Base-by-base conservation (phyloP, 2,113 vertebrate species). In the Aphyosemion australe region DNA sequence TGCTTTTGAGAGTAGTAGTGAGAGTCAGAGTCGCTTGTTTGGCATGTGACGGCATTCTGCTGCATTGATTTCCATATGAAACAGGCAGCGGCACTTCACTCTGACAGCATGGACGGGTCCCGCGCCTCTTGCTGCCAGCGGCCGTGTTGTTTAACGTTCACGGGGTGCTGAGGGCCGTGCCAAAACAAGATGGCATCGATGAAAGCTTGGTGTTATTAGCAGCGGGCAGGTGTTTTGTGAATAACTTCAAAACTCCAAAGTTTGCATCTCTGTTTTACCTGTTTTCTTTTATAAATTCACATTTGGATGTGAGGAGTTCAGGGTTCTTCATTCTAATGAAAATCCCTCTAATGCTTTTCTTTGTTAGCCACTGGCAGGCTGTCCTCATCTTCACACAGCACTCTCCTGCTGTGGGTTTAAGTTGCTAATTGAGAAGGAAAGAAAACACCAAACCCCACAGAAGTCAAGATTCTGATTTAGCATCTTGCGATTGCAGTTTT, bases 31-130 rank as follows among this genome's bases (percentile, higher is more conserved):
- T 93, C 90, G 92, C 91, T 93, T 92, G 93, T 92, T 93, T 92
- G 89, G 90, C 91, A 90, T 89, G 92, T 90, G 91, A 93, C 88
- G 88, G 91, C 90, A 87, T 93, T 92, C 90, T 88, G 89, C 87
- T 68, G 82, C 88, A 76, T 90, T 79, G 86, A 94, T 93, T 93
- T 93, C 92, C 93, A 93, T 93, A 93, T 93, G 91, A 94, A 94
- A 93, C 57, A 67, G 82, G 76, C 87, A 81, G 87, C 88, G 74
- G 89, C 90, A 84, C 89, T 89, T 78, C 65, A 69, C 88, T 85
- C 78, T 86, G 84, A 89, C 90, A 89, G 87, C 85, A 62, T 66
- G 80, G 84, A 85, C 71, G 66, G 84, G 74, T 79, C 78, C 88
- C 69, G 73, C 60, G 45, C 86, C 80, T 83, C 69, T 74, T 56